Evolutionary conservation across 2,888 invertebrate genomes (phyloP), one percentile per base, ranked within the genome.

Genomic region (Teleogryllus oceanicus): DNA sequence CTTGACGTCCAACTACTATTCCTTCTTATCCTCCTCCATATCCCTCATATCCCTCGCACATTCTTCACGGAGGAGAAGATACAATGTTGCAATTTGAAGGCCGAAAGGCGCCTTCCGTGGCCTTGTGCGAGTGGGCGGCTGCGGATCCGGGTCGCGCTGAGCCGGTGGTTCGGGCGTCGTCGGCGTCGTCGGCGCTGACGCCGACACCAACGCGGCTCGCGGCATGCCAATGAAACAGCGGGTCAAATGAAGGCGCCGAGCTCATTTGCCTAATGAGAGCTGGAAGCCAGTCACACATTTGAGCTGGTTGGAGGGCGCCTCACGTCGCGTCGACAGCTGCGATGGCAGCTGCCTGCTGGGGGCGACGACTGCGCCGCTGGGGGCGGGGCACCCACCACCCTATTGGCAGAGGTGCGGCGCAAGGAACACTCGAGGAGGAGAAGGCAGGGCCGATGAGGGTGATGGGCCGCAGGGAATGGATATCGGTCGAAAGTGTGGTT

Each of bases 221-320:
- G 16, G 62, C 62, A 62, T 62, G 62, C 62, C 62, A 62, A 62
- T 62, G 62, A 13, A 62, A 62, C 62, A n/a, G n/a, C 16, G n/a
- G 62, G 62, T 62, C 62, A 62, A 62, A 62, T 62, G 62, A 62
- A 62, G 62, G 62, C 62, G 16, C n/a, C 16, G 62, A n/a, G 62
- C 62, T 62, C 62, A 62, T 62, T 62, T 62, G 62, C 62, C 62
- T 62, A 62, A 62, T 62, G 62, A 62, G 62, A 62, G 62, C 62
- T n/a, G 13, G 62, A 13, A 62, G 62, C 62, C 62, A 62, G 16
- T 62, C 62, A 62, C 62, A 62, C 62, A 62, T 62, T 62, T 62
- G 62, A 18, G 62, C 16, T 62, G 62, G 62, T 62, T 62, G 13
- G 62, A 62, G 62, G 62, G 62, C 62, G 13, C 62, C 62, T 62